A percentile compares a stretch with the other conserved stretches of the same genome.
These are phyloP conservation scores for Matsumurasca onukii DNA, from an alignment of 1,140 invertebrate species.

Conservation along the genomic window DNA sequence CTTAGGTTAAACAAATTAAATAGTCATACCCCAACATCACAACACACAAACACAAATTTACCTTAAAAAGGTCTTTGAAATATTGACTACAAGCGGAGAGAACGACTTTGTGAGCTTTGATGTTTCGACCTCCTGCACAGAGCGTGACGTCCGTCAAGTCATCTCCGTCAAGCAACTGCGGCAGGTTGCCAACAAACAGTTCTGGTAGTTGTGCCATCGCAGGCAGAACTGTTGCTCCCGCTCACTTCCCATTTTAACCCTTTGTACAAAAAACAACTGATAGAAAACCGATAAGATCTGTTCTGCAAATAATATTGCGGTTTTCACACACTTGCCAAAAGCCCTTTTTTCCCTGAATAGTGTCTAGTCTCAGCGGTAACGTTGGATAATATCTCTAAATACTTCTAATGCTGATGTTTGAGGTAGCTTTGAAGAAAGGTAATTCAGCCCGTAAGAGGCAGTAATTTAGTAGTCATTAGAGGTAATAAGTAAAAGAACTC, in stretches of 20 bases:
- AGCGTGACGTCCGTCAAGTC: constrained; percentile 88
- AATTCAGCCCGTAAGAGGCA: no score
- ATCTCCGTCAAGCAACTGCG: constrained; percentile 77
- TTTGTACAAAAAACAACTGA: constrained; percentile 11
- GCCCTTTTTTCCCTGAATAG: background rate
- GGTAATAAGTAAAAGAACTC: no score
- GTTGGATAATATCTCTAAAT: no score
- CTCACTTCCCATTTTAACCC: constrained; percentile 55
- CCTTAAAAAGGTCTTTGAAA: constrained; percentile 87
- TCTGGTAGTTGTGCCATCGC: constrained; percentile 76
- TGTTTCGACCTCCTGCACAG: constrained; percentile 74
- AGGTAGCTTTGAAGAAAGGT: no score
- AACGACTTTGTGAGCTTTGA: constrained; percentile 84
- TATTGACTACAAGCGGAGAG: constrained; percentile 90
- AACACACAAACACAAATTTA: no score
- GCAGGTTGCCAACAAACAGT: constrained; percentile 82
- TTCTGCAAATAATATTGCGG: background rate
- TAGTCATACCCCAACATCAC: no score
- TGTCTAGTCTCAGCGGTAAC: no score
- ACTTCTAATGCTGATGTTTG: no score
- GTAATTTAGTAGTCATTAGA: no score
- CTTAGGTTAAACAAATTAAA: no score
- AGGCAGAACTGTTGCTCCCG: constrained; percentile 73
- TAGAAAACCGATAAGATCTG: background rate
- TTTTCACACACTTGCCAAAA: background rate